phyloP scores from a whole-genome alignment of 2,888 invertebrate species.

The Himalopsyche anomala region DNA sequence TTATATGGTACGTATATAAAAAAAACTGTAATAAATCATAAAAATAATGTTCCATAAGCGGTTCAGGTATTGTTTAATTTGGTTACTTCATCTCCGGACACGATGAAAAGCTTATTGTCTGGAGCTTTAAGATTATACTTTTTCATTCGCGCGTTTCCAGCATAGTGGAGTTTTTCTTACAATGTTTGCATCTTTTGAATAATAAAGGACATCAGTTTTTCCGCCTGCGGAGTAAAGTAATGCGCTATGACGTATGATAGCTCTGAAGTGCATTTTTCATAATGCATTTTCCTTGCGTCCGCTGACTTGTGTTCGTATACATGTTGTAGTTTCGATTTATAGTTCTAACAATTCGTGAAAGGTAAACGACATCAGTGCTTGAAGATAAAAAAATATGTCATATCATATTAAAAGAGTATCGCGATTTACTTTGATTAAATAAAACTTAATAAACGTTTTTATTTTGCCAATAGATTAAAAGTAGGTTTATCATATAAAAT shows the following conservation, averaged over 20 bases:
- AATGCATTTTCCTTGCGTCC: slow-evolving; percentile 14
- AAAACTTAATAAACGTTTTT: too few relatives aligned
- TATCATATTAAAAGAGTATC: too few relatives aligned
- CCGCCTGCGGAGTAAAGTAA: neutral
- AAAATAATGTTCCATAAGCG: too few relatives aligned
- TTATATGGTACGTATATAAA: too few relatives aligned
- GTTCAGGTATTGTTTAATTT: neutral
- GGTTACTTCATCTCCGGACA: neutral
- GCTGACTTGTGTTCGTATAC: neutral
- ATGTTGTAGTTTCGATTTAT: neutral
- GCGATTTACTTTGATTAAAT: too few relatives aligned
- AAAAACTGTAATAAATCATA: too few relatives aligned
- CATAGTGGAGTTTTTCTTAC: neutral
- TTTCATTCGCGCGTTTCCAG: neutral
- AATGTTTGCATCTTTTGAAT: neutral
- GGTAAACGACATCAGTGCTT: neutral
- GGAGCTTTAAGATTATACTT: neutral
- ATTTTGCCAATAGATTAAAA: too few relatives aligned
- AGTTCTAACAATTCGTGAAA: neutral
- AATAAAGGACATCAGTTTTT: slow-evolving; percentile 16
- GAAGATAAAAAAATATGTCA: too few relatives aligned
- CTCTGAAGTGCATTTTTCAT: neutral
- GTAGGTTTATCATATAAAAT: too few relatives aligned
- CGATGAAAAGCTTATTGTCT: neutral
- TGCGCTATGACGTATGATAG: neutral